phyloP scores from a whole-genome alignment of 1,140 invertebrate species.

The Drosophila littoralis region DNA sequence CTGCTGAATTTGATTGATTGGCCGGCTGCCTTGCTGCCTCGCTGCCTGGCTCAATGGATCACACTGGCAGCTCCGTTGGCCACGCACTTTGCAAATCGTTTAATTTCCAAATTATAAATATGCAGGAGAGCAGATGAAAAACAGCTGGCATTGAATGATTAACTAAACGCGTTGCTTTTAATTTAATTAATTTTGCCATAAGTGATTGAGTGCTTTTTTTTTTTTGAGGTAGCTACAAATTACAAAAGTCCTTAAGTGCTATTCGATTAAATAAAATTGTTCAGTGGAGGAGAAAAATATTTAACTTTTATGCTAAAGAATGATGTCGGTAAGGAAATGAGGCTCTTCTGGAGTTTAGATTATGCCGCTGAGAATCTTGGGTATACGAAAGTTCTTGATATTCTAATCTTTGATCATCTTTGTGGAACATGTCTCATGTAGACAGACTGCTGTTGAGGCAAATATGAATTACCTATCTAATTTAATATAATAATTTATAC shows the following conservation, averaged over 20 bases:
- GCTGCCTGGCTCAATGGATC: constrained; percentile 69
- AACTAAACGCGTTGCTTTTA: constrained; percentile 62
- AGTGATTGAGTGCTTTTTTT: background rate
- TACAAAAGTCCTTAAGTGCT: background rate
- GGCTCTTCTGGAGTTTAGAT: no score
- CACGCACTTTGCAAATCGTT: constrained; percentile 60
- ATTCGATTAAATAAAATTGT: background rate
- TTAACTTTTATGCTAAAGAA: background rate
- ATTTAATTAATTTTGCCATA: constrained; percentile 64
- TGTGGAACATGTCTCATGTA: no score
- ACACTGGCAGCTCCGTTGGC: constrained; percentile 43
- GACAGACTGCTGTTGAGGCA: no score
- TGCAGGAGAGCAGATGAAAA: constrained; percentile 48
- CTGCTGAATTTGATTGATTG: constrained; percentile 74
- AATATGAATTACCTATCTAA: no score
- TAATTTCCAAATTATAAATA: constrained; percentile 81
- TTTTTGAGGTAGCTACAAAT: background rate
- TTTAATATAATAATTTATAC: no score
- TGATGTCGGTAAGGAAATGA: no score
- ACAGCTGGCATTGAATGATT: constrained; percentile 73
- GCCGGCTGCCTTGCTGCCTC: constrained; percentile 58
- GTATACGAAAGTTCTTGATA: no score
- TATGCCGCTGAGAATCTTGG: no score
- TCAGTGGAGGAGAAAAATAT: background rate
- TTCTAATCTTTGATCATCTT: no score